Evolutionary conservation across 2,888 invertebrate species (phyloP).

Genomic region (Oxytorus armatus): DNA sequence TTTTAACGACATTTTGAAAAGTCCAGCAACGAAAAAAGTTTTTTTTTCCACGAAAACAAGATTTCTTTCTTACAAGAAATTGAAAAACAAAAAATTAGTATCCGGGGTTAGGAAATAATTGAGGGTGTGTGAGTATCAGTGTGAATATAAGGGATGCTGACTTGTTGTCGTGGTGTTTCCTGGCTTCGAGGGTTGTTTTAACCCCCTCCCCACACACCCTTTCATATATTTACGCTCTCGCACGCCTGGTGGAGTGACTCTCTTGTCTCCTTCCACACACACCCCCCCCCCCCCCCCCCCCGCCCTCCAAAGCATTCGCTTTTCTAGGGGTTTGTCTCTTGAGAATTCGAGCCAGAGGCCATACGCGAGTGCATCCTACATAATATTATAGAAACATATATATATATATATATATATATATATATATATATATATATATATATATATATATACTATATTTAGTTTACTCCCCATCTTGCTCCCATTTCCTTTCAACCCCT

Average conservation of each 20-base stretch:
- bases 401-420: conserved; percentile 1
- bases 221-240: conserved; percentile 65
- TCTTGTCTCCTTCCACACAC: conserved; percentile 26
- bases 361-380: conserved; percentile 37
- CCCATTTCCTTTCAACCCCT: conserved; percentile 50
- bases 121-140: background rate
- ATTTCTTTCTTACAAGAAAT: background rate
- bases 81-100: background rate
- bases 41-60: background rate
- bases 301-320: conserved; percentile 35
- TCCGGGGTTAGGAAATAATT: background rate
- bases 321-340: conserved; percentile 38
- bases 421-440: background rate
- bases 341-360: conserved; percentile 46
- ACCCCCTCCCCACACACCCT: conserved; percentile 20
- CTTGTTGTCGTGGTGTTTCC: conserved; percentile 69
- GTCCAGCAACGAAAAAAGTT: too few species aligned
- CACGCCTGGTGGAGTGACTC: conserved; percentile 44
- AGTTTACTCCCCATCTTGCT: conserved; percentile 52
- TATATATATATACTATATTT: conserved; percentile 14
- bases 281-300: too few species aligned
- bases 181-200: conserved; percentile 62
- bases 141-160: background rate
- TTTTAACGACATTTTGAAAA: too few species aligned
- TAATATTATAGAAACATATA: background rate